Conservation (phyloP, 2,113 vertebrate species). For the Muscicapa adusta region DNA sequence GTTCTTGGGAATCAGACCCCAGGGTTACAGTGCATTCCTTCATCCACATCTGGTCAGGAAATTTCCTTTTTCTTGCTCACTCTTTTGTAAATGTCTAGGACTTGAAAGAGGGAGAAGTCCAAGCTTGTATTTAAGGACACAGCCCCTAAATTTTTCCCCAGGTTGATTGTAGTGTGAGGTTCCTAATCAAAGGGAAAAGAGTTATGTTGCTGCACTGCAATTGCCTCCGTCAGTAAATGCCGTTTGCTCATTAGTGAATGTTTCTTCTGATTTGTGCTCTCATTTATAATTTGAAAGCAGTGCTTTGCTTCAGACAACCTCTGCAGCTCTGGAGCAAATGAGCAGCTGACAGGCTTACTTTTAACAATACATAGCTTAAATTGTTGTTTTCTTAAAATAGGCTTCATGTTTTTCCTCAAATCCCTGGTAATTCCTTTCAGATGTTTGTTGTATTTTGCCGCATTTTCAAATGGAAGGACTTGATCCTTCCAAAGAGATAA, state of each 20-base stretch:
- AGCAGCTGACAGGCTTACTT: constrained; percentile 50
- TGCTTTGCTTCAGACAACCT: constrained; percentile 2
- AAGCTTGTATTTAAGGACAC: not conserved
- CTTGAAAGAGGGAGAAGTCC: not conserved
- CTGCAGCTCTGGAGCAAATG: not conserved
- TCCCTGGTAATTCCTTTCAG: constrained; percentile 52
- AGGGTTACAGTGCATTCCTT: not conserved
- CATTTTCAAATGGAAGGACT: not conserved
- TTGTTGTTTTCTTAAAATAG: constrained; percentile 31
- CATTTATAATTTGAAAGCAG: not conserved
- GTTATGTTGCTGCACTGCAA: not conserved
- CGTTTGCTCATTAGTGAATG: constrained; percentile 6
- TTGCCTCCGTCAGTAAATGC: not conserved
- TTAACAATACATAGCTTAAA: constrained; percentile 32
- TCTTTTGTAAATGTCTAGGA: not conserved
- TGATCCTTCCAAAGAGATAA: constrained; percentile 32
- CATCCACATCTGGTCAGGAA: not conserved
- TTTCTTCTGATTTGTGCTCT: not conserved
- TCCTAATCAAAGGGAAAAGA: not conserved
- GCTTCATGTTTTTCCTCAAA: constrained; percentile 32
- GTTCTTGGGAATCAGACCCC: not conserved
- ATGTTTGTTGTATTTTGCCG: not conserved
- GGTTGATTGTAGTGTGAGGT: not conserved
- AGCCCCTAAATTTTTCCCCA: not conserved
- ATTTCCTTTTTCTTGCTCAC: not conserved